A percentile compares a stretch with the other conserved stretches of the same genome.
These are phyloP conservation scores for Notocelia uddmanniana DNA, from an alignment of 2,888 invertebrate species.

Conservation along the genomic window DNA sequence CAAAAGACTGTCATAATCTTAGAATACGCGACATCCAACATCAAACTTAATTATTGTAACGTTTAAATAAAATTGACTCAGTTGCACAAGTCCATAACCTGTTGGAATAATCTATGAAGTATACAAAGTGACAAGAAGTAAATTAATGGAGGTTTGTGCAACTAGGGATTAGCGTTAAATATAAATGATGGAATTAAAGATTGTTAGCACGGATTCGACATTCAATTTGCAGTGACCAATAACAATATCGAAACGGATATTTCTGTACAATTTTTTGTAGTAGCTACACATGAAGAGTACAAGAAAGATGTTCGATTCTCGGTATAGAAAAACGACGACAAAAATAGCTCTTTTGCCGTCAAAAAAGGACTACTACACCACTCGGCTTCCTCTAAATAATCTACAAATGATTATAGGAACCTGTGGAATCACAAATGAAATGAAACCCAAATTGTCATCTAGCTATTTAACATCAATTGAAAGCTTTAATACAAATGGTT, in stretches of 20 bases:
- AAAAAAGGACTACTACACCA: background rate
- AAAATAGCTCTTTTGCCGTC: background rate
- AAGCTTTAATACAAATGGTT: background rate
- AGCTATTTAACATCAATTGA: background rate
- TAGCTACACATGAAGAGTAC: background rate
- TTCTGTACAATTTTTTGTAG: background rate
- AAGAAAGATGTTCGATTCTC: background rate
- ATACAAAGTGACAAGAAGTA: background rate
- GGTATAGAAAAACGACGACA: background rate
- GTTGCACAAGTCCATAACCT: no score
- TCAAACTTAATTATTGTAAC: background rate
- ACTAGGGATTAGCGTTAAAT: background rate
- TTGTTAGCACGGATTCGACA: conserved; percentile 2
- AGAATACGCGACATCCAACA: background rate
- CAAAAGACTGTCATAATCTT: conserved; percentile 25
- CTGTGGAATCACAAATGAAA: background rate
- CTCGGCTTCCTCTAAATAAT: background rate
- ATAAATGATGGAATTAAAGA: background rate
- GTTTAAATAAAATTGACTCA: background rate
- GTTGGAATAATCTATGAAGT: no score
- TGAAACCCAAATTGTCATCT: background rate
- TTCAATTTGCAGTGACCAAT: background rate
- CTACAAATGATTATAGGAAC: background rate
- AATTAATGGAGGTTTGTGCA: background rate
- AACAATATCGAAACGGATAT: background rate